A percentile compares a stretch with the other conserved stretches of the same genome.
Evolutionary conservation across 2,797 vertebrate genomes (phyloP).

Genomic region (Fringilla coelebs): DNA sequence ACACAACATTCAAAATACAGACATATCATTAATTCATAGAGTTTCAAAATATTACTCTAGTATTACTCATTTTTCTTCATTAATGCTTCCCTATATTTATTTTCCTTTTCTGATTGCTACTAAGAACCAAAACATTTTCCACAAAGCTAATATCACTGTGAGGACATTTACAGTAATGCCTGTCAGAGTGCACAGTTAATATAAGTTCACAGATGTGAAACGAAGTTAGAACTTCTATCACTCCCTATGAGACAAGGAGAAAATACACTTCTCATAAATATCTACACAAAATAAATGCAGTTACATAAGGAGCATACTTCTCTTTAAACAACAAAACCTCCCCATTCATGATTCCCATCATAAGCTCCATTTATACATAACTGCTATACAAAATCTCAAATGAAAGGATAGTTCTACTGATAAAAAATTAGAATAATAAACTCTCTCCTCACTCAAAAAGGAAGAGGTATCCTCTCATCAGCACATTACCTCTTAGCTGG

Average conservation of each 20-base stretch:
- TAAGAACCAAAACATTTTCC: background rate
- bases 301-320: background rate
- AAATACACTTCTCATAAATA: background rate
- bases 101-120: background rate
- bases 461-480: background rate
- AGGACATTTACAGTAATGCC: background rate
- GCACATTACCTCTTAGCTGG: background rate
- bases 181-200: background rate
- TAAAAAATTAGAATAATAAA: background rate
- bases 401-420: background rate
- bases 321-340: background rate
- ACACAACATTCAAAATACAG: background rate
- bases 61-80: background rate
- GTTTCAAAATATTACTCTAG: background rate
- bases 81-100: background rate
- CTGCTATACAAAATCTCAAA: background rate
- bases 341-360: background rate
- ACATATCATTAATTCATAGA: background rate
- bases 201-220: background rate
- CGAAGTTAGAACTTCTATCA: background rate
- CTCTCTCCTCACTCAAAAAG: background rate
- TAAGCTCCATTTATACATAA: background rate
- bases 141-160: background rate
- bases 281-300: background rate
- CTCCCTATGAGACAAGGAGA: background rate